Evolutionary conservation across 2,113 vertebrate genomes (phyloP).

Genomic region (Amblyopsis rosae): DNA sequence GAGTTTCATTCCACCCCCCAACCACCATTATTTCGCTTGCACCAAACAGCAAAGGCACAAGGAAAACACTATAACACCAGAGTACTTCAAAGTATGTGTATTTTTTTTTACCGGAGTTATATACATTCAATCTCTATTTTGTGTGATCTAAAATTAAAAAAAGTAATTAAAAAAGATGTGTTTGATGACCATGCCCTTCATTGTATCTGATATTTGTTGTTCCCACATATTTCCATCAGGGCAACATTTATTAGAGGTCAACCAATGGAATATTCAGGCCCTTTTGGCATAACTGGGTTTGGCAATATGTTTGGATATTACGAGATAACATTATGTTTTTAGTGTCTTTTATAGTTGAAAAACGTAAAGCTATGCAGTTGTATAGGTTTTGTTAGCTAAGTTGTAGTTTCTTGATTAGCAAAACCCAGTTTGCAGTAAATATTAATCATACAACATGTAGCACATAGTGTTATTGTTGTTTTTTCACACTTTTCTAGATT

Average conservation of each 20-base stretch:
- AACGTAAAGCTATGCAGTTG: conserved; percentile 1
- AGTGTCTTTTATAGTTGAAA: not conserved
- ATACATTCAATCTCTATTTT: conserved; percentile 43
- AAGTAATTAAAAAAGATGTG: conserved; percentile 33
- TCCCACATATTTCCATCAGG: conserved; percentile 47
- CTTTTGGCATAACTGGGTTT: conserved; percentile 2
- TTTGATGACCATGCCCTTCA: conserved; percentile 51
- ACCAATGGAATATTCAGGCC: conserved; percentile 30
- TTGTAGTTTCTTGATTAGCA: conserved; percentile 44
- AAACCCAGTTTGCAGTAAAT: conserved; percentile 55
- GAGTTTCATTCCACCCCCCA: conserved; percentile 19
- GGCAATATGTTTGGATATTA: conserved; percentile 24
- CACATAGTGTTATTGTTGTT: not conserved
- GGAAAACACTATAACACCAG: conserved; percentile 53
- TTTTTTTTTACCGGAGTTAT: conserved; percentile 20
- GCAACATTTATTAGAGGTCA: conserved; percentile 47
- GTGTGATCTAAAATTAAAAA: conserved; percentile 24
- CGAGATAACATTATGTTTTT: conserved; percentile 36
- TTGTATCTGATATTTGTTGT: conserved; percentile 23
- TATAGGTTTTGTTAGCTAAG: conserved; percentile 51
- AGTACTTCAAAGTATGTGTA: conserved; percentile 48
- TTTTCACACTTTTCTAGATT: too few relatives aligned
- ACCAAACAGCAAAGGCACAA: conserved; percentile 45
- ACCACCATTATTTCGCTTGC: conserved; percentile 16
- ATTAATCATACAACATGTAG: conserved; percentile 23